Conservation (phyloP, 37 sponge, comb jelly and placozoan species). For the Diacarnus erythraeanus region DNA sequence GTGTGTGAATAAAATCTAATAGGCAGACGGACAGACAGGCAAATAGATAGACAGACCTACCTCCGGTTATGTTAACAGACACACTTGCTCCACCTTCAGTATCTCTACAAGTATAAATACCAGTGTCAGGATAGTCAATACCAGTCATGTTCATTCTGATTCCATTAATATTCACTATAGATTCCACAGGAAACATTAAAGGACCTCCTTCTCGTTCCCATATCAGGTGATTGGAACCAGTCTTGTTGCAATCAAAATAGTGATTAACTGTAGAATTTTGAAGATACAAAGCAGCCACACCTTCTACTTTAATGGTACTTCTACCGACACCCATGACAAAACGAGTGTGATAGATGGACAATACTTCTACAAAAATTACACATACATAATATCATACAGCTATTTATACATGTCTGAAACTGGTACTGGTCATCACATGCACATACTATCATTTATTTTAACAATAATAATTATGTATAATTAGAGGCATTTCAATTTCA, state of each 20-base stretch:
- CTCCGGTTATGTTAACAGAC: slow-evolving; percentile 15
- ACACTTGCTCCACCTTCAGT: neutral
- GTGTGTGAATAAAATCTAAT: too few relatives aligned
- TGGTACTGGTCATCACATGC: too few relatives aligned
- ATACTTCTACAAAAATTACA: too few relatives aligned
- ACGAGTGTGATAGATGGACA: too few relatives aligned
- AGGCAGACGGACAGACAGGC: too few relatives aligned
- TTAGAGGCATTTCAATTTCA: too few relatives aligned
- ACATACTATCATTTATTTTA: too few relatives aligned
- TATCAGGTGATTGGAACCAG: neutral
- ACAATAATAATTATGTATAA: too few relatives aligned
- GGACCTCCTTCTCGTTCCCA: slow-evolving; percentile 18
- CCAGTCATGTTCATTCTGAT: neutral
- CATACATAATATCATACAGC: too few relatives aligned
- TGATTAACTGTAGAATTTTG: slow-evolving; percentile 1
- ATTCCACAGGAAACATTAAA: neutral
- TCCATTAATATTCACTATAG: neutral
- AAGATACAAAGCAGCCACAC: slow-evolving; percentile 25
- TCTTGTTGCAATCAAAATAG: slow-evolving; percentile 44
- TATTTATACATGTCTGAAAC: too few relatives aligned
- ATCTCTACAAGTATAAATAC: slow-evolving; percentile 27
- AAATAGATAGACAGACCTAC: too few relatives aligned
- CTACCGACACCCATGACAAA: too few relatives aligned
- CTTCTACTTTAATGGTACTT: slow-evolving; percentile 7
- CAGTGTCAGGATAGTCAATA: slow-evolving; percentile 5